Percentiles rank a stretch among this genome's conserved stretches.
phyloP scores from a whole-genome alignment of 2,888 invertebrate species.

The Dasysyrphus albostriatus region DNA sequence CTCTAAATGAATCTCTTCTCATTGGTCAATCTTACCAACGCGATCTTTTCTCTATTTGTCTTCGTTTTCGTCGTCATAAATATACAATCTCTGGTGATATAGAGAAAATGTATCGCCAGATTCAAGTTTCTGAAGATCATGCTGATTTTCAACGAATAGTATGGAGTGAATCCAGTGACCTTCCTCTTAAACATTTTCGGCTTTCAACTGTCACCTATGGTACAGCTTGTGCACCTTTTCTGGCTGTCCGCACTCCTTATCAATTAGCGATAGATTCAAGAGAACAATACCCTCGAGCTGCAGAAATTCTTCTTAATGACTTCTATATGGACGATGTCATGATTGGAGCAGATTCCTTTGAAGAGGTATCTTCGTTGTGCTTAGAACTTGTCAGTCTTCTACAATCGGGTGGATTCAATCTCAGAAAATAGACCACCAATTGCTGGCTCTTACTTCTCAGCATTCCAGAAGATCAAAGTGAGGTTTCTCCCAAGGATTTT shows the following conservation, averaged over 20 bases:
- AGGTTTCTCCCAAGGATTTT: slow-evolving; percentile 18
- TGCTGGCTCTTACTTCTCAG: slow-evolving; percentile 25
- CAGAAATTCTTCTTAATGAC: slow-evolving; percentile 59
- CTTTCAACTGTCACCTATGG: slow-evolving; percentile 62
- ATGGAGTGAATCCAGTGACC: slow-evolving; percentile 34
- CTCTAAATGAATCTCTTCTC: slow-evolving; percentile 45
- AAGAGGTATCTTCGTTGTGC: background rate
- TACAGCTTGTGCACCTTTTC: slow-evolving; percentile 60
- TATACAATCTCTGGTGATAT: slow-evolving; percentile 53
- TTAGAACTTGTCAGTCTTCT: slow-evolving; percentile 23
- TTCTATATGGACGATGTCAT: slow-evolving; percentile 76
- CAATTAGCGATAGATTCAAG: slow-evolving; percentile 65
- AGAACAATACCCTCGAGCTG: slow-evolving; percentile 49
- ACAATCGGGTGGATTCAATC: slow-evolving; percentile 27
- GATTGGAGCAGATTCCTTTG: slow-evolving; percentile 50
- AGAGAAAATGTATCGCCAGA: slow-evolving; percentile 63
- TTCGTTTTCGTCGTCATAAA: slow-evolving; percentile 46
- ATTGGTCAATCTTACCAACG: slow-evolving; percentile 40
- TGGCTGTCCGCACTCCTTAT: slow-evolving; percentile 59
- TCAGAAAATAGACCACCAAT: slow-evolving; percentile 29
- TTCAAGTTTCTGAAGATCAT: slow-evolving; percentile 38
- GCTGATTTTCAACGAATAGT: slow-evolving; percentile 53
- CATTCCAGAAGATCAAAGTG: slow-evolving; percentile 18
- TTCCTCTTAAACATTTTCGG: slow-evolving; percentile 40
- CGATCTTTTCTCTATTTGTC: slow-evolving; percentile 42